These are phyloP conservation scores for Trichopoda pennipes DNA, from an alignment of 2,888 invertebrate genomes.

Conservation along the genomic window DNA sequence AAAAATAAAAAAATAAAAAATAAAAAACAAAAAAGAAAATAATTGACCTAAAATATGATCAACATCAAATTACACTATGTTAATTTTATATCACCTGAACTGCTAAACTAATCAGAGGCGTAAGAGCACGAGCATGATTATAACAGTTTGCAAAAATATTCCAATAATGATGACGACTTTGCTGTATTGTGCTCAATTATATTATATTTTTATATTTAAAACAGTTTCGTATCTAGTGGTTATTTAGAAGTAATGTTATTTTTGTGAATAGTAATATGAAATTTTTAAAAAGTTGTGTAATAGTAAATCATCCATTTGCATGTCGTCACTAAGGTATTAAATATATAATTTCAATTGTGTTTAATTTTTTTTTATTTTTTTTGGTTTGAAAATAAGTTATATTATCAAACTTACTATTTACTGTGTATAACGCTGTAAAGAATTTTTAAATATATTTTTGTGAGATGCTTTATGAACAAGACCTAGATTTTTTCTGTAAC, in stretches of 20 bases:
- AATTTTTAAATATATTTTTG: not conserved
- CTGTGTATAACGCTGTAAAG: no score
- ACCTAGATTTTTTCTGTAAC: no score
- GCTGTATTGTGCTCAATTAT: constrained; percentile 19
- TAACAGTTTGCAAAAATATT: constrained; percentile 15
- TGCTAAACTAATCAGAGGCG: constrained; percentile 47
- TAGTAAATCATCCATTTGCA: constrained; percentile 46
- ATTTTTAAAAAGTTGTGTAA: constrained; percentile 9
- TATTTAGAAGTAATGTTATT: constrained; percentile 35
- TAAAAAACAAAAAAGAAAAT: constrained; percentile 32
- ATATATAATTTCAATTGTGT: constrained; percentile 49
- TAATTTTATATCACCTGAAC: constrained; percentile 54
- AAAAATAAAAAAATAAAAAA: not conserved
- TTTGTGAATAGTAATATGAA: constrained; percentile 8
- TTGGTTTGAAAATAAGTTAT: constrained; percentile 34
- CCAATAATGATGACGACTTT: constrained; percentile 14
- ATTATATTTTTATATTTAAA: constrained; percentile 13
- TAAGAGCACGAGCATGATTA: constrained; percentile 14
- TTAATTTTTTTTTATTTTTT: not conserved
- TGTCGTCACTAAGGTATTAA: constrained; percentile 60
- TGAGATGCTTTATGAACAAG: not conserved
- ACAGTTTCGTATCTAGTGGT: constrained; percentile 31
- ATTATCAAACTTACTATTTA: constrained; percentile 5
- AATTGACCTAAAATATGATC: constrained; percentile 57
- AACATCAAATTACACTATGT: constrained; percentile 46